phyloP scores from a whole-genome alignment of 2,797 vertebrate species.

The Oryzias dopingdopingensis region DNA sequence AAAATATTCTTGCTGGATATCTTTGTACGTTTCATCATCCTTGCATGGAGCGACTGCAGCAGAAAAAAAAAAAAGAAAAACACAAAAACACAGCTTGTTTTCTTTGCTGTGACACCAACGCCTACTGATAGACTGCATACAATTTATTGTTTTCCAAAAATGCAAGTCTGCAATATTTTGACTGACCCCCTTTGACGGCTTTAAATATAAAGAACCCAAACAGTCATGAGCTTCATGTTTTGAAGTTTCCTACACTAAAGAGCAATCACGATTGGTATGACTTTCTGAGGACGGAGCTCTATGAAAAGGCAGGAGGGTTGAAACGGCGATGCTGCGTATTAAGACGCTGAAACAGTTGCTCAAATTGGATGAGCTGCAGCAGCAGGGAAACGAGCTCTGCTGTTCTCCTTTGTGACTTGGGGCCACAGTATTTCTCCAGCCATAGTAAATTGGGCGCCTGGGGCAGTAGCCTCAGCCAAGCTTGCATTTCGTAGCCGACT shows the following conservation, averaged over 20 bases:
- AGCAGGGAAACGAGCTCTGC: conserved; percentile 54
- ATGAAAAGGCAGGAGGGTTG: conserved; percentile 40
- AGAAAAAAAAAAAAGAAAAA: conserved; percentile 64
- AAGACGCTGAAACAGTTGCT: conserved; percentile 60
- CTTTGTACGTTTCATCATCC: conserved; percentile 80
- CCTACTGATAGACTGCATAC: conserved; percentile 26
- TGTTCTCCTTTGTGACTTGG: conserved; percentile 62
- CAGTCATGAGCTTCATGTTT: conserved; percentile 39
- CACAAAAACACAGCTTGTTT: conserved; percentile 63
- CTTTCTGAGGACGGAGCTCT: conserved; percentile 39
- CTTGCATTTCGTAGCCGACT: conserved; percentile 63
- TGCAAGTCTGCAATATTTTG: conserved; percentile 16
- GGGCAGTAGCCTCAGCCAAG: conserved; percentile 67
- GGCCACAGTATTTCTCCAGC: conserved; percentile 66
- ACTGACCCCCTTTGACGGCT: too few relatives aligned
- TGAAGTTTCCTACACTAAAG: conserved; percentile 47
- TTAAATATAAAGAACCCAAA: too few relatives aligned
- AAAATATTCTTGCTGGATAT: conserved; percentile 77
- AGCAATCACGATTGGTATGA: conserved; percentile 56
- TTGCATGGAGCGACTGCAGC: conserved; percentile 71
- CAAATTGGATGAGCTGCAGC: conserved; percentile 55
- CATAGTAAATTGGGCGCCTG: conserved; percentile 73
- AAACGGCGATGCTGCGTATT: conserved; percentile 55
- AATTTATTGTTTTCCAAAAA: conserved; percentile 43
- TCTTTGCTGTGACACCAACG: conserved; percentile 63